Evolutionary conservation across 2,113 vertebrate genomes (phyloP), one percentile per base, ranked within the genome.

Genomic region (Phaethornis superciliosus): DNA sequence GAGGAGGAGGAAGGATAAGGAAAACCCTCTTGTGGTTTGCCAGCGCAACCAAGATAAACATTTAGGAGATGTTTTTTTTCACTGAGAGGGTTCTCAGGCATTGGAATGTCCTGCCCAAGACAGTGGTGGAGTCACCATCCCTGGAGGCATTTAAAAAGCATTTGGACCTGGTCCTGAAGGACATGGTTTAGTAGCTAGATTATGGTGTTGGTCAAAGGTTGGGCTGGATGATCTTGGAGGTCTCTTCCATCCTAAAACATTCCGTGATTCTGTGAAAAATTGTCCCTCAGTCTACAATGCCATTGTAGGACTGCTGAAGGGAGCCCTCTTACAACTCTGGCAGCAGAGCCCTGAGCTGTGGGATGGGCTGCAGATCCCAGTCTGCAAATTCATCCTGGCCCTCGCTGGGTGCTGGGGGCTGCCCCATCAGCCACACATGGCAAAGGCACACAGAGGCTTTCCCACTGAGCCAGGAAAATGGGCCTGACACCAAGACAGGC

Each of bases 301-400:
- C 1, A 0, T 37, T 22, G 7, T 13, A 37, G 0, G 0, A 8
- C 37, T 40, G 33, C 44, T 51, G 56, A 59, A 81, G 16, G 32
- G 8, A 81, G 8, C 15, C 6, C 3, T 81, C 32, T n/a, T 44
- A 32, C 22, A 85, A 15, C 33, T 51, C 22, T 55, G 23, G 22
- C 7, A 55, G 77, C 4, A 1, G 52, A 80, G 46, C 17, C 60
- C n/a, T 1, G 2, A 30, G 52, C 6, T 21, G 32, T 64, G 47
- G 23, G 35, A 47, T 3, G 3, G 54, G 44, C 47, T 58, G n/a
- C 42, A n/a, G 46, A 44, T 13, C 47, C 6, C 0, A 0, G 40
- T 51, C 40, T 71, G 19, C 1, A 2, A 64, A 56, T 33, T 24
- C 10, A 1, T 71, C 40, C 42, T 64, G 10, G 2, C 5, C 15